A percentile compares a stretch with the other conserved stretches of the same genome.
Evolutionary conservation across 2,797 vertebrate genomes (phyloP).

Genomic region (Pelochelys cantorii): DNA sequence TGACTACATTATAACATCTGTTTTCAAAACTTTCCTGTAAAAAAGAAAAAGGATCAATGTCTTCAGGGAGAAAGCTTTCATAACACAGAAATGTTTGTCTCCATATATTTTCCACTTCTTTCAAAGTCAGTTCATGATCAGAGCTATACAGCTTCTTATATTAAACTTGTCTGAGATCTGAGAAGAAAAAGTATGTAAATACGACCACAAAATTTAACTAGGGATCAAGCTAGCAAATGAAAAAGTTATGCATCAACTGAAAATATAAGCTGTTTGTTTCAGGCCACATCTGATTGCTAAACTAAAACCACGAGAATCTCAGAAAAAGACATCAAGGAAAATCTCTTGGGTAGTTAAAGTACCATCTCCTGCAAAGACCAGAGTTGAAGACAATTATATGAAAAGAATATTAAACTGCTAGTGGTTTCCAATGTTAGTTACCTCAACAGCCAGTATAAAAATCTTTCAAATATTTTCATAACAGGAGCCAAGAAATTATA

Average conservation of each 20-base stretch:
- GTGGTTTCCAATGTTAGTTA: conserved; percentile 32
- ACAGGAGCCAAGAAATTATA: background rate
- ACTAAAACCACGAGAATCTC: conserved; percentile 78
- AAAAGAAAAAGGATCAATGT: background rate
- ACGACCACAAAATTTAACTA: conserved; percentile 57
- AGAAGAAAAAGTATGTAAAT: conserved; percentile 33
- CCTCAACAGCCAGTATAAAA: background rate
- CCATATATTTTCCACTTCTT: conserved; percentile 17
- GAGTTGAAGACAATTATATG: conserved; percentile 46
- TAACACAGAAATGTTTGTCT: background rate
- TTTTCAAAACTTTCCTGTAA: conserved; percentile 48
- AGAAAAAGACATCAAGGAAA: conserved; percentile 76
- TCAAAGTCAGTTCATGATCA: conserved; percentile 39
- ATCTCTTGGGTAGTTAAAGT: conserved; percentile 49
- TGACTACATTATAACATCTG: background rate
- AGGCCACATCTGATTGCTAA: conserved; percentile 75
- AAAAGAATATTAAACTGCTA: conserved; percentile 50
- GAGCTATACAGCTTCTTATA: conserved; percentile 46
- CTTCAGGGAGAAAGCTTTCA: background rate
- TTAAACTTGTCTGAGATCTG: conserved; percentile 33
- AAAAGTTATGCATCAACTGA: conserved; percentile 40
- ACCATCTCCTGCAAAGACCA: conserved; percentile 49
- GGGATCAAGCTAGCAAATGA: conserved; percentile 51
- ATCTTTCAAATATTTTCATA: conserved; percentile 8
- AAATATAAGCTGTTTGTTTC: conserved; percentile 74